Evolutionary conservation across 2,113 vertebrate species (phyloP).

Genomic region (Neolamprologus sp.): DNA sequence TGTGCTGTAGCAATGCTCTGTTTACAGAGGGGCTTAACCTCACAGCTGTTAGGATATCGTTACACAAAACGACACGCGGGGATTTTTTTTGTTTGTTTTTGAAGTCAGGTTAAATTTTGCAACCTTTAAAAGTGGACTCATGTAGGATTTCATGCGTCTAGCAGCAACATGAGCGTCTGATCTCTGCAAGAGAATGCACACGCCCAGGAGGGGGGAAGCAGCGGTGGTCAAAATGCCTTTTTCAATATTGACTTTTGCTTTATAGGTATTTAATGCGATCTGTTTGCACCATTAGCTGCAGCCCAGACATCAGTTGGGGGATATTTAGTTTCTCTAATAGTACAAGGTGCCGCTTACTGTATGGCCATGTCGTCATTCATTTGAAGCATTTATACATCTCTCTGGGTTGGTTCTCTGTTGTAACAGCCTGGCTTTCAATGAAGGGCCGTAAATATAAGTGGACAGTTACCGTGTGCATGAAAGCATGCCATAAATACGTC

Average conservation of each 20-base stretch:
- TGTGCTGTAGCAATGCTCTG: background rate
- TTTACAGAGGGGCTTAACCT: background rate
- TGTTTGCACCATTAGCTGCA: background rate
- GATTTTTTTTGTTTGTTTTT: background rate
- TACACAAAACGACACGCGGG: background rate
- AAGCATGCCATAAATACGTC: background rate
- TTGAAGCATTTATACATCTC: background rate
- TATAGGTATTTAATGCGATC: conserved; percentile 15
- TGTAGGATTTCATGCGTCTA: background rate
- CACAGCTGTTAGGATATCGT: background rate
- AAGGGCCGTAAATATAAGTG: background rate
- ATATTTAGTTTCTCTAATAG: background rate
- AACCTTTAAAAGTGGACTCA: background rate
- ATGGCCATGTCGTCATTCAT: background rate
- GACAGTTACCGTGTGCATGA: background rate
- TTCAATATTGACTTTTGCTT: conserved; percentile 30
- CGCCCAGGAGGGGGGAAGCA: background rate
- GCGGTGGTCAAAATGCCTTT: background rate
- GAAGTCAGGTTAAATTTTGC: background rate
- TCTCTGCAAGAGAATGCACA: background rate
- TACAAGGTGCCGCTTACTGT: background rate
- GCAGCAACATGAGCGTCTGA: background rate
- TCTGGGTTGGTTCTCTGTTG: background rate
- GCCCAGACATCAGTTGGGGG: background rate
- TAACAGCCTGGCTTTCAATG: background rate